A percentile compares a stretch with the other conserved stretches of the same genome.
These are phyloP conservation scores for Plecotus auritus DNA, from an alignment of 2,113 vertebrate species.

Conservation along the genomic window DNA sequence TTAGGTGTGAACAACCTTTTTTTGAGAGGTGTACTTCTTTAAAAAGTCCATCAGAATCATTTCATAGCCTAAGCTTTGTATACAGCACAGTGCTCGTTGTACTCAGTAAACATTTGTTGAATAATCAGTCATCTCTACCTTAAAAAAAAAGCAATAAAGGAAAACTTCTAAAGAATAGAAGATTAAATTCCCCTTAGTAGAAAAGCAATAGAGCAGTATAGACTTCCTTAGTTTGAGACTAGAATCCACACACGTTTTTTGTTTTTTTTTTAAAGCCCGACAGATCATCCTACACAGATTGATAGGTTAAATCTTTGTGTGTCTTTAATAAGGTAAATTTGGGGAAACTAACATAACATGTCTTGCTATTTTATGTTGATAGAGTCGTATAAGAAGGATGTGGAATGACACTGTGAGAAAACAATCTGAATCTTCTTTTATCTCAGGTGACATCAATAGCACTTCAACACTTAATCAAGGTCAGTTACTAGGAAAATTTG, in stretches of 20 bases:
- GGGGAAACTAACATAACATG: conserved; percentile 53
- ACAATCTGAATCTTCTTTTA: conserved; percentile 99
- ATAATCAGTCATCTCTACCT: not conserved
- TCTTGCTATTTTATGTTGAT: conserved; percentile 83
- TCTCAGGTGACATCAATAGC: conserved; percentile 99
- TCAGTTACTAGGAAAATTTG: conserved; percentile 89
- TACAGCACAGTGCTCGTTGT: not conserved
- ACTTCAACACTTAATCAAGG: conserved; percentile 99
- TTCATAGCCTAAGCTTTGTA: not conserved
- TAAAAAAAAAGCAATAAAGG: not conserved
- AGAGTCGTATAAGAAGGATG: conserved; percentile 99
- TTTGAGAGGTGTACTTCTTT: not conserved
- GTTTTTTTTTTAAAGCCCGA: not conserved
- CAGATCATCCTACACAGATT: not conserved
- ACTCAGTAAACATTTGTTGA: not conserved
- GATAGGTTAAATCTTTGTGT: not conserved
- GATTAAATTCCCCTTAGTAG: not conserved
- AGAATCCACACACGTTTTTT: conserved; percentile 8
- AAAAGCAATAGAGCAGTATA: not conserved
- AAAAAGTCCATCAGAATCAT: not conserved
- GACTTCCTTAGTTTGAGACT: conserved; percentile 23
- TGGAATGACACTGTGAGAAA: conserved; percentile 99
- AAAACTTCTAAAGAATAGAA: not conserved
- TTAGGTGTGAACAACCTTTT: not conserved
- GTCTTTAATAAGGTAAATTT: not conserved